Base-by-base conservation (phyloP, 1,140 invertebrate genomes). In the Caenorhabditis tropicalis region DNA sequence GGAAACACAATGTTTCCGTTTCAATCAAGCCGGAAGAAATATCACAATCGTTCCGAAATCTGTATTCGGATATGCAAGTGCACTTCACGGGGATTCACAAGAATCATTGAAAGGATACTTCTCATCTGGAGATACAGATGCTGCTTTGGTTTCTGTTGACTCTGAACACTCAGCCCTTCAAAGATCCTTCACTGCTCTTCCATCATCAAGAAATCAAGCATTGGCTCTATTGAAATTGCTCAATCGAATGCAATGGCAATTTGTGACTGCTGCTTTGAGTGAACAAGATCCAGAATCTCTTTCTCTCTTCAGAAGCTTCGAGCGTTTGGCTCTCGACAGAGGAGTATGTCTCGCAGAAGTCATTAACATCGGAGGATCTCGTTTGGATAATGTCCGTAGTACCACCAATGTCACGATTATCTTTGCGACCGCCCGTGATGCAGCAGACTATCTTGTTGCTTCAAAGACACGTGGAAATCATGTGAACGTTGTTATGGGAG, bases 41-140 rank as follows among this genome's bases (percentile, higher is more conserved):
- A 89, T 89, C 81, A 89, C 89, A 15, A 84, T 89, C 33, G 85
- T 89, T 16, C 82, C 89, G 10, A 88, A 88, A 82, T 88, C 89
- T n/a, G 89, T 89, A 16, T 88, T 89, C 70, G 89, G 87, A n/a
- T 89, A 88, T 53, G 82, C 89, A 10, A 89, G 88, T 33, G 84
- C 56, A 27, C 81, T 86, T n/a, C 21, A 58, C 27, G 84, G 81
- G 51, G 79, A 84, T 24, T 81, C 79, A 27, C 85, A 82, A 36
- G 58, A 70, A 24, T 86, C 83, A 12, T 36, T 88, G 0, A 82
- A 85, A 56, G 88, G 87, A 39, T 88, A 81, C 81, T 88, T 88
- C 70, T 83, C 87, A 6, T 81, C 82, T 46, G 82, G 81, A 79
- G 85, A 87, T 49, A 58, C 79, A 19, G 82, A 86, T 33, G 84